Conservation (phyloP, 2,797 vertebrate species). For the Coranthus polyacanthus region DNA sequence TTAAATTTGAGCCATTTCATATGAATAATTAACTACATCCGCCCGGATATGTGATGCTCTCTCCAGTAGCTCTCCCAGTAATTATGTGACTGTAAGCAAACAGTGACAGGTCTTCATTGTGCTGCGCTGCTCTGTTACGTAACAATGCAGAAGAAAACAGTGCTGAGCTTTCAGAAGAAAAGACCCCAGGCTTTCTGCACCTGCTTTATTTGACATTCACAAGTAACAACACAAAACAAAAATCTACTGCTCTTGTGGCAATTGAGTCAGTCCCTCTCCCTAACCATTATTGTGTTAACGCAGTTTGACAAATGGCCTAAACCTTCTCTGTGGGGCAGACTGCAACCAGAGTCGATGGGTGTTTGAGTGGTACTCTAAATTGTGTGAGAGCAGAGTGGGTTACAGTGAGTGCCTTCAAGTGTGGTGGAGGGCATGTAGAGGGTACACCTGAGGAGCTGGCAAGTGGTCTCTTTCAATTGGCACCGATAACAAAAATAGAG, state of each 20-base stretch:
- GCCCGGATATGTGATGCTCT: conserved; percentile 24
- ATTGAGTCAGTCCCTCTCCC: conserved; percentile 39
- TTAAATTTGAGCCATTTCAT: conserved; percentile 42
- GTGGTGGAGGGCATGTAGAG: conserved; percentile 44
- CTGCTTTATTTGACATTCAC: conserved; percentile 76
- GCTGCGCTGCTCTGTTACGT: conserved; percentile 27
- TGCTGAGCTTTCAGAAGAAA: conserved; percentile 40
- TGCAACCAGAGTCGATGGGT: conserved; percentile 13
- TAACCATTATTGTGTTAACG: conserved; percentile 44
- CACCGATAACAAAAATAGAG: conserved; percentile 47
- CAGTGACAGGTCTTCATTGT: conserved; percentile 46
- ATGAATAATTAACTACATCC: conserved; percentile 57
- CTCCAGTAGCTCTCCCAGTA: conserved; percentile 26
- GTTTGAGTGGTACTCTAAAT: conserved; percentile 54
- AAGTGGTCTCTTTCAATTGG: conserved; percentile 48
- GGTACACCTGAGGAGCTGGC: conserved; percentile 67
- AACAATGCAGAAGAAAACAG: conserved; percentile 52
- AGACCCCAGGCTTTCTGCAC: conserved; percentile 49
- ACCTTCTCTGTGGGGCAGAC: conserved; percentile 47
- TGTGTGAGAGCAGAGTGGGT: conserved; percentile 38
- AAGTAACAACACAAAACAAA: conserved; percentile 58
- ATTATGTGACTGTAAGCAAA: conserved; percentile 49
- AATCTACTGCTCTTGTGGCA: conserved; percentile 40
- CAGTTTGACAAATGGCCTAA: conserved; percentile 63
- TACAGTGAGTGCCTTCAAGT: conserved; percentile 51